Evolutionary conservation across 2,113 vertebrate species (phyloP), one percentile per base, ranked within the genome.

Genomic region (Mirounga angustirostris): DNA sequence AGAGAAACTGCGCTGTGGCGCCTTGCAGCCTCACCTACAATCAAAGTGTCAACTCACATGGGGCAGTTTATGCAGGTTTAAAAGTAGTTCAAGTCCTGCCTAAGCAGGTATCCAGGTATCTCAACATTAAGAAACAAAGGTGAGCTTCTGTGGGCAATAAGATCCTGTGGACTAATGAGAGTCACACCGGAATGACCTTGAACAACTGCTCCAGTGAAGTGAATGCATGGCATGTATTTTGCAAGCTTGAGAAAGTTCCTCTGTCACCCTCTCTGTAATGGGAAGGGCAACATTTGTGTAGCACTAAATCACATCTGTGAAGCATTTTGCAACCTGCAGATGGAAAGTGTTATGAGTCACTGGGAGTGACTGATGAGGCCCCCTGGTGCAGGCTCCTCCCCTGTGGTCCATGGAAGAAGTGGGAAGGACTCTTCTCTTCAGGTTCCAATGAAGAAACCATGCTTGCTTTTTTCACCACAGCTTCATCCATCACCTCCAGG

Each of bases 241-340:
- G 10, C 40, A 58, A 96, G 78, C 58, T 52, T 84, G 22, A 96
- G 71, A 93, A 59, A 0, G 33, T 59, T 65, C 50, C 78, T 83
- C 43, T 63, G 14, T 61, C 59, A 71, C 33, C 33, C 1, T 33
- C 30, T 74, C 65, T 82, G 61, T 43, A 50, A 30, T 26, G 67
- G 69, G n/a, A 28, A 85, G n/a, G 89, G 80, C 9, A 8, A 67
- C 40, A 56, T 95, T 71, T 82, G 71, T 16, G 4, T 33, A 93
- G 54, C 63, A 65, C 43, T 85, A 26, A 52, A 56, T 95, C 81
- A 88, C 92, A 94, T 36, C 89, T 94, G 80, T 71, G 50, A 95
- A 50, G 36, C 81, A 78, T 81, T 95, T 71, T 91, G 81, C 24
- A 91, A 12, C 11, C 58, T 61, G 65, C 65, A 95, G 91, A 56